phyloP scores from a whole-genome alignment of 2,113 vertebrate genomes.

The Aviceda subcristata region DNA sequence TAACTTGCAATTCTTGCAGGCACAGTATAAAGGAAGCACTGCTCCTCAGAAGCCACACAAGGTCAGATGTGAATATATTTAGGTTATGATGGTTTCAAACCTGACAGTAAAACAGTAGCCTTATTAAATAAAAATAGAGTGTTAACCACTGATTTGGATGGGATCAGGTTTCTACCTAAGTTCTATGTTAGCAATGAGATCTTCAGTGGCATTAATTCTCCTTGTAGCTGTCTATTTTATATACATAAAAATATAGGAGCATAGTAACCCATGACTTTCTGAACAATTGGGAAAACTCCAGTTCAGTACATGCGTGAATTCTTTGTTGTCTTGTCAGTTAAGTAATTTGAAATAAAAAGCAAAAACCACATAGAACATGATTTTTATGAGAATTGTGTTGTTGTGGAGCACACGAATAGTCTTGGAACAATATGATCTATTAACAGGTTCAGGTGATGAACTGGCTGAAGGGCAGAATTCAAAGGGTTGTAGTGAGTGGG shows the following conservation, averaged over 20 bases:
- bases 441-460: not conserved
- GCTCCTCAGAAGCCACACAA: not conserved
- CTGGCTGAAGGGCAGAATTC: not conserved
- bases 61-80: not conserved
- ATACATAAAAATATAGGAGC: not conserved
- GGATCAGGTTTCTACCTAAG: not conserved
- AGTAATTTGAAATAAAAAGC: not conserved
- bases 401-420: not conserved
- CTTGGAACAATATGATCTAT: not conserved
- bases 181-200: not conserved
- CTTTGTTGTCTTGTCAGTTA: not conserved
- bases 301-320: not conserved
- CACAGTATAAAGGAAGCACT: not conserved
- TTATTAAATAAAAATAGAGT: not conserved
- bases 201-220: not conserved
- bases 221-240: not conserved
- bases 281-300: not conserved
- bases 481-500: not conserved
- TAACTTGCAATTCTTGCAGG: not conserved
- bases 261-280: not conserved
- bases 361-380: not conserved
- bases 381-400: not conserved
- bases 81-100: not conserved
- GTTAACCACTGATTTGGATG: not conserved
- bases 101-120: not conserved